Conservation (phyloP, 2,113 vertebrate genomes). For the Oryctolagus cuniculus region DNA sequence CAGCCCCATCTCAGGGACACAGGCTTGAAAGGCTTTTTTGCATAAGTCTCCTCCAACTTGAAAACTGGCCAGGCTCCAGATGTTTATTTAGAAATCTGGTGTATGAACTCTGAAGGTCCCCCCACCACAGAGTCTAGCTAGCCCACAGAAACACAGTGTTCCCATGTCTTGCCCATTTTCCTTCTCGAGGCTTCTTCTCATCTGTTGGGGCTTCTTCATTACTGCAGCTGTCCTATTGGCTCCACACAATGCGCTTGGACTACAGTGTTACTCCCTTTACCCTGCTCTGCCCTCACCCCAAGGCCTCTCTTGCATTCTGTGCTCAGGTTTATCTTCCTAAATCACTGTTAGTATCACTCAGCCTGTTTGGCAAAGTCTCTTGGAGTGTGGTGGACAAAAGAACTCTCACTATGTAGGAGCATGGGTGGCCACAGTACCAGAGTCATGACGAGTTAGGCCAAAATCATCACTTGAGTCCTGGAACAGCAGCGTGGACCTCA, state of each 20-base stretch:
- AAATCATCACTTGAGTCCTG: not conserved
- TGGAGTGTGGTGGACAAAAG: not conserved
- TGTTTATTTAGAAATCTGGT: constrained; percentile 55
- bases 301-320: not conserved
- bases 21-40: constrained; percentile 39
- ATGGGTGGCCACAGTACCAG: not conserved
- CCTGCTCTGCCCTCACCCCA: not conserved
- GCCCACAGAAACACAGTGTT: not conserved
- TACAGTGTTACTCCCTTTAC: not conserved
- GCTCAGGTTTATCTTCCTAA: constrained; percentile 5
- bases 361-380: constrained; percentile 11
- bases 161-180: not conserved
- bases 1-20: not conserved
- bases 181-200: not conserved
- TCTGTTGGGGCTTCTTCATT: not conserved
- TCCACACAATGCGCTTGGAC: not conserved
- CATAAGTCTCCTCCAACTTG: not conserved
- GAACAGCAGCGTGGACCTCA: not conserved
- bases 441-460: not conserved
- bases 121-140: constrained; percentile 20
- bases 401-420: not conserved
- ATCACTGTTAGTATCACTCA: not conserved
- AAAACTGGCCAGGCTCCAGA: constrained; percentile 57
- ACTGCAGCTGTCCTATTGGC: not conserved
- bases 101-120: constrained; percentile 50